A percentile compares a stretch with the other conserved stretches of the same genome.
These are phyloP conservation scores for Stichodactyla helianthus DNA, from an alignment of 64 coral and sea anemone genomes.

Conservation along the genomic window DNA sequence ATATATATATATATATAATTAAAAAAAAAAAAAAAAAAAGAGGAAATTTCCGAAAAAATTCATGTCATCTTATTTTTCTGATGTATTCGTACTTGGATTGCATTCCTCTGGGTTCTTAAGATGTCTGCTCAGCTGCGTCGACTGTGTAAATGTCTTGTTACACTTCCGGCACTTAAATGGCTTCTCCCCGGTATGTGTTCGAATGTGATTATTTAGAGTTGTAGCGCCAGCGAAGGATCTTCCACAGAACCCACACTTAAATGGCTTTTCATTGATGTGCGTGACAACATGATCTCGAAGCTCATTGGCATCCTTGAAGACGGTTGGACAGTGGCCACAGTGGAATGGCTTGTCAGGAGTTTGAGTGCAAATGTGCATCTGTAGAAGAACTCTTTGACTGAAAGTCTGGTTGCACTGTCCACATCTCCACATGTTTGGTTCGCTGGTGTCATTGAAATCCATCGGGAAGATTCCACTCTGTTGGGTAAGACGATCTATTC, in stretches of 20 bases:
- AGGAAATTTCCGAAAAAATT: background rate
- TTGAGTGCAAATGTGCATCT: slow-evolving; percentile 80
- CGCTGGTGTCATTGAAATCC: slow-evolving; percentile 39
- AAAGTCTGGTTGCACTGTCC: slow-evolving; percentile 76
- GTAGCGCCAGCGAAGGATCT: slow-evolving; percentile 78
- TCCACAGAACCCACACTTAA: slow-evolving; percentile 81
- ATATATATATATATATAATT: too few relatives aligned
- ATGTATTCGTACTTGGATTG: background rate
- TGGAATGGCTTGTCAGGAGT: slow-evolving; percentile 69
- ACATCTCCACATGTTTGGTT: slow-evolving; percentile 64
- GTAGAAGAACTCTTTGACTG: slow-evolving; percentile 66
- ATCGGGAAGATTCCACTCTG: background rate
- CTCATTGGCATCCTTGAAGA: slow-evolving; percentile 56
- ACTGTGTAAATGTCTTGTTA: slow-evolving; percentile 64
- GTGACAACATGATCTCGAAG: slow-evolving; percentile 71
- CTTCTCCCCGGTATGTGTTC: slow-evolving; percentile 81
- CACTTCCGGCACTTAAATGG: slow-evolving; percentile 79
- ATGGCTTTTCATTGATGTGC: slow-evolving; percentile 83
- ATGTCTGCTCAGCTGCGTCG: slow-evolving; percentile 69
- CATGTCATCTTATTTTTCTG: background rate
- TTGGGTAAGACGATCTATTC: slow-evolving; percentile 22
- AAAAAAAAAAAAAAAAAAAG: background rate
- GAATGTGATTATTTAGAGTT: slow-evolving; percentile 78
- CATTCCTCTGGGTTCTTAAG: slow-evolving; percentile 71
- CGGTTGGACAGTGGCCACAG: slow-evolving; percentile 67